Conservation (phyloP, 2,113 vertebrate genomes). For the Forbesichthys agassizii region DNA sequence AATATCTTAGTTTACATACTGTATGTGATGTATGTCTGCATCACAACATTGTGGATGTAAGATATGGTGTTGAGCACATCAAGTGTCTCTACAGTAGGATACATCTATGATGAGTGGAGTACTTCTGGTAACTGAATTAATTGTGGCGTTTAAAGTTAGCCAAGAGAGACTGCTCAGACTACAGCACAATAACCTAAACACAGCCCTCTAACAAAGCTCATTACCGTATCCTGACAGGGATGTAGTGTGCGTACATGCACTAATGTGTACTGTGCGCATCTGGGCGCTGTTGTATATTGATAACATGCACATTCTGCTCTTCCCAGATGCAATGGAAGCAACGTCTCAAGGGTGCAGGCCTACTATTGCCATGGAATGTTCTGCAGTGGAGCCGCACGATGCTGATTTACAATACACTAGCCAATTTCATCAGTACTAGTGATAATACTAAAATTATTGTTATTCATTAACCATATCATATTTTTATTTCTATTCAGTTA, state of each 20-base stretch:
- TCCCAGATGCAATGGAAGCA: slow-evolving; percentile 23
- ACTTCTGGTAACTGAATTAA: not conserved
- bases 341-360: slow-evolving; percentile 23
- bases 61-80: slow-evolving; percentile 38
- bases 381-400: slow-evolving; percentile 9
- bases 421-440: not conserved
- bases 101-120: slow-evolving; percentile 47
- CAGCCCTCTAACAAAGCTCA: not conserved
- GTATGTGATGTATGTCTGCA: slow-evolving; percentile 51
- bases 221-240: not conserved
- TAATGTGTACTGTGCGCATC: slow-evolving; percentile 6
- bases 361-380: slow-evolving; percentile 29
- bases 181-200: slow-evolving; percentile 11
- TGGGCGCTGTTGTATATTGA: not conserved
- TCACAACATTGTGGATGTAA: slow-evolving; percentile 40
- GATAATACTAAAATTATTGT: too few species aligned
- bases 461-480: not conserved
- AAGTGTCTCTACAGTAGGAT: slow-evolving; percentile 53
- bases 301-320: slow-evolving; percentile 27
- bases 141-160: slow-evolving; percentile 11
- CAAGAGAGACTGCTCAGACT: slow-evolving; percentile 10
- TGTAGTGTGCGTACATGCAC: slow-evolving; percentile 6
- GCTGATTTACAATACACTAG: not conserved
- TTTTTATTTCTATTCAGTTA: not conserved
- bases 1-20: slow-evolving; percentile 51